These are phyloP conservation scores for Meliscaeva auricollis DNA, from an alignment of 2,888 invertebrate species.

Conservation along the genomic window DNA sequence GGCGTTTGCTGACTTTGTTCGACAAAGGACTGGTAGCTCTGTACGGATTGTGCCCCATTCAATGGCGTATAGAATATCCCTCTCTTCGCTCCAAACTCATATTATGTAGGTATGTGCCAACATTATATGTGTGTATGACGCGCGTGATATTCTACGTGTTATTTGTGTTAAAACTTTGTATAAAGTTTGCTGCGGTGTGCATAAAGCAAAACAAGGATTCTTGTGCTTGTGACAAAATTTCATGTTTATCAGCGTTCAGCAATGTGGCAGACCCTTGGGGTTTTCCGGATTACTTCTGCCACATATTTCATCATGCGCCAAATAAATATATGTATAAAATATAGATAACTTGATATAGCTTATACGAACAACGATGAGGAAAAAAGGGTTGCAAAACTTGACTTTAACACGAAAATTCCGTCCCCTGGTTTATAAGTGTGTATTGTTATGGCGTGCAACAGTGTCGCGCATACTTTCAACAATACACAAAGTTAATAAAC, in stretches of 20 bases:
- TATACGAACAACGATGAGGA: not conserved
- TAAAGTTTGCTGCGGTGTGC: conserved; percentile 67
- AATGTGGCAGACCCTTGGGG: conserved; percentile 75
- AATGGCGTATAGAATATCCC: too few relatives aligned
- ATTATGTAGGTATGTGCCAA: not conserved
- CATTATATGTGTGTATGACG: too few relatives aligned
- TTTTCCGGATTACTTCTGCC: conserved; percentile 72
- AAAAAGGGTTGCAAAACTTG: conserved; percentile 69
- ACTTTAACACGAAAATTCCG: conserved; percentile 63
- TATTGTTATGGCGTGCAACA: conserved; percentile 73
- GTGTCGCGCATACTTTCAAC: conserved; percentile 70
- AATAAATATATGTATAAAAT: conserved; percentile 40
- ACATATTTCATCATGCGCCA: conserved; percentile 73
- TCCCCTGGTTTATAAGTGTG: conserved; percentile 26
- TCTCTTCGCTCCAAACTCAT: conserved; percentile 18
- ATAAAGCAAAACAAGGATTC: conserved; percentile 74
- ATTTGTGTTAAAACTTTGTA: conserved; percentile 61
- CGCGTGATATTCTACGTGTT: conserved; percentile 46
- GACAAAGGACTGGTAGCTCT: conserved; percentile 18
- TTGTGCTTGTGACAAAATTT: conserved; percentile 67
- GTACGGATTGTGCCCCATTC: conserved; percentile 30
- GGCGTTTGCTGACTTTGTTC: conserved; percentile 20
- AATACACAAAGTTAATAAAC: conserved; percentile 74
- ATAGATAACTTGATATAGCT: conserved; percentile 4
- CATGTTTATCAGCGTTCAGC: conserved; percentile 72